Conservation (phyloP, 2,888 invertebrate species). For the Lasioglossum zephyrum region DNA sequence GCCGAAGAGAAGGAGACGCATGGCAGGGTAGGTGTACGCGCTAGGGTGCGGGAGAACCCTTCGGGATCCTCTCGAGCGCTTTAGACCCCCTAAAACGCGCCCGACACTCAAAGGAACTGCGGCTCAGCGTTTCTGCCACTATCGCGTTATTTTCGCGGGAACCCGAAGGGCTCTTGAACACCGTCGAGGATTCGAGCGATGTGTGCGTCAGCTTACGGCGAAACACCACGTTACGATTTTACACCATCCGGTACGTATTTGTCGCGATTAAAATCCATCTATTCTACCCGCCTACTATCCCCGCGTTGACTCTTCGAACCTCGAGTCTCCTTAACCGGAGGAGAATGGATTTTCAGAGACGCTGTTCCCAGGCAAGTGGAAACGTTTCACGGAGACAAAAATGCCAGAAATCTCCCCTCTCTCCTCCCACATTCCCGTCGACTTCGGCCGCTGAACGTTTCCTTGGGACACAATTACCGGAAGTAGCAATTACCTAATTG, state of each 20-base stretch:
- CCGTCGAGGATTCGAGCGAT: conserved; percentile 38
- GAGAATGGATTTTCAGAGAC: background rate
- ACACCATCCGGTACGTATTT: background rate
- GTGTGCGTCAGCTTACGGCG: conserved; percentile 53
- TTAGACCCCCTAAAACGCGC: conserved; percentile 63
- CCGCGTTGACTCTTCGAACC: background rate
- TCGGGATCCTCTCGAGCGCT: conserved; percentile 60
- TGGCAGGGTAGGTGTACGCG: conserved; percentile 14
- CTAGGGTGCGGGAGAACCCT: conserved; percentile 53
- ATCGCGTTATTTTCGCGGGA: conserved; percentile 72
- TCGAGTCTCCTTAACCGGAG: background rate
- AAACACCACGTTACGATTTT: conserved; percentile 8
- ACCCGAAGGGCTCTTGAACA: conserved; percentile 52
- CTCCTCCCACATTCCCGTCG: background rate
- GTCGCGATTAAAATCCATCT: conserved; percentile 6
- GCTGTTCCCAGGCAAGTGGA: background rate
- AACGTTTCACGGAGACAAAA: background rate
- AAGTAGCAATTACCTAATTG: conserved; percentile 60
- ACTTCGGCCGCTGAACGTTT: conserved; percentile 13
- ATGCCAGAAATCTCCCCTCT: background rate
- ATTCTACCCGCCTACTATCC: background rate
- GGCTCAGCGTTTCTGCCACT: conserved; percentile 71
- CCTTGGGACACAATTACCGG: conserved; percentile 42
- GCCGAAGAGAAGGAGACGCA: conserved; percentile 19
- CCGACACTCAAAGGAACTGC: conserved; percentile 60